A percentile compares a stretch with the other conserved stretches of the same genome.
Evolutionary conservation across 2,888 invertebrate species (phyloP).

Genomic region (Octodonta nipae): DNA sequence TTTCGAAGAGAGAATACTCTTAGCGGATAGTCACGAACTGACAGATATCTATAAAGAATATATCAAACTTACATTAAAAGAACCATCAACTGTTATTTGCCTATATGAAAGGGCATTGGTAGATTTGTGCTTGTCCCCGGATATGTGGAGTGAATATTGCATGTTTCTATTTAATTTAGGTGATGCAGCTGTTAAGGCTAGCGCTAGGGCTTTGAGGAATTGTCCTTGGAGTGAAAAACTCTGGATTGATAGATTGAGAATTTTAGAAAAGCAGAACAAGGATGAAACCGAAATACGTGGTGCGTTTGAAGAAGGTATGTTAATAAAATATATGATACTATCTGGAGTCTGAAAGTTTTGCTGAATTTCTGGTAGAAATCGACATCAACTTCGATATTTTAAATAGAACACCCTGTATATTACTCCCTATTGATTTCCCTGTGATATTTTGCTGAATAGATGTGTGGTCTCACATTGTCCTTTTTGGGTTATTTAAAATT

Average conservation of each 20-base stretch:
- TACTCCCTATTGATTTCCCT: too few species aligned
- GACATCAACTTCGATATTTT: too few species aligned
- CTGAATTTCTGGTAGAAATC: too few species aligned
- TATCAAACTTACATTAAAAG: constrained; percentile 32
- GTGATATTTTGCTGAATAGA: too few species aligned
- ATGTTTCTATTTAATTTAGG: constrained; percentile 27
- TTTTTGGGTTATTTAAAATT: too few species aligned
- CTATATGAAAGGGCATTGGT: constrained; percentile 50
- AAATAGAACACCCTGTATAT: too few species aligned
- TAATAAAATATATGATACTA: too few species aligned
- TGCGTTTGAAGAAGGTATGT: constrained; percentile 52
- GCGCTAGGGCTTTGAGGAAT: constrained; percentile 60
- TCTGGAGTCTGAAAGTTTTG: too few species aligned
- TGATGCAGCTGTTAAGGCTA: constrained; percentile 39
- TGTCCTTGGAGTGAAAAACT: constrained; percentile 61
- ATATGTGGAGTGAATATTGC: constrained; percentile 46
- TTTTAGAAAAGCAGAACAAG: constrained; percentile 47
- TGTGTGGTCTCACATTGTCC: too few species aligned
- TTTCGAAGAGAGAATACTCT: constrained; percentile 36
- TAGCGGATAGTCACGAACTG: constrained; percentile 25
- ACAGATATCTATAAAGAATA: constrained; percentile 29
- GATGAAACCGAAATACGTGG: constrained; percentile 43
- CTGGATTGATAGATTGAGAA: constrained; percentile 57
- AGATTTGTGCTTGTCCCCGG: constrained; percentile 40
- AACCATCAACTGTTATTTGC: constrained; percentile 45